Percentiles rank a stretch among this genome's conserved stretches.
Conservation (phyloP, 2,888 invertebrate genomes). For the Buathra laborator region DNA sequence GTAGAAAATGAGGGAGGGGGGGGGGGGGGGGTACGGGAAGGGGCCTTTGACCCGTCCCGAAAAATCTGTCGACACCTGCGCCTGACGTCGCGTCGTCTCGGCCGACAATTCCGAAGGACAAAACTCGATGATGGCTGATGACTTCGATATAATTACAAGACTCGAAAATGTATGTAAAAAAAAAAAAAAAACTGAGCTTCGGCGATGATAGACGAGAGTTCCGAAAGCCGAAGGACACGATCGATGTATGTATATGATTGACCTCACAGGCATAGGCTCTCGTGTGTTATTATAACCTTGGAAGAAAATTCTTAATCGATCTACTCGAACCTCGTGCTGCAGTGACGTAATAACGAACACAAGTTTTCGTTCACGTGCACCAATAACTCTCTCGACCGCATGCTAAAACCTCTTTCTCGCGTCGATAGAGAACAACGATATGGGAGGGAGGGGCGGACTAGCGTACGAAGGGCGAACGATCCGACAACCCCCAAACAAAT, state of each 20-base stretch:
- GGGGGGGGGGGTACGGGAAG: neutral
- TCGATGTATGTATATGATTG: too few species aligned
- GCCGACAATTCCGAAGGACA: constrained; percentile 1
- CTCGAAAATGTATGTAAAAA: neutral
- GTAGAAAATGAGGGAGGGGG: neutral
- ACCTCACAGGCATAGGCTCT: neutral
- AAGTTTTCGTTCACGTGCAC: constrained; percentile 11
- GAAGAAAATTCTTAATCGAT: constrained; percentile 23
- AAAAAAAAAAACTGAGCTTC: neutral
- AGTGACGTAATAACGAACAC: constrained; percentile 3
- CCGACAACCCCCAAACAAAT: neutral
- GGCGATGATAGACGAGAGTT: neutral
- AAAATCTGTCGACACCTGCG: constrained; percentile 63
- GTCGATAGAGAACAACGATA: neutral
- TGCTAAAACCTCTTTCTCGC: neutral
- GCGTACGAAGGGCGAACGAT: neutral
- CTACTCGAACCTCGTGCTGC: neutral
- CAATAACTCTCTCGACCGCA: neutral
- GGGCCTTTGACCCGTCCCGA: constrained; percentile 56
- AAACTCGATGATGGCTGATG: neutral
- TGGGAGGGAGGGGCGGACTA: neutral
- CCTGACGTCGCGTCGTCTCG: constrained; percentile 31
- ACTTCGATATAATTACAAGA: constrained; percentile 22
- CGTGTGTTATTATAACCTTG: neutral
- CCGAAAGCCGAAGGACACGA: neutral